Evolutionary conservation across 2,113 vertebrate species (phyloP).

Genomic region (Mohoua ochrocephala): DNA sequence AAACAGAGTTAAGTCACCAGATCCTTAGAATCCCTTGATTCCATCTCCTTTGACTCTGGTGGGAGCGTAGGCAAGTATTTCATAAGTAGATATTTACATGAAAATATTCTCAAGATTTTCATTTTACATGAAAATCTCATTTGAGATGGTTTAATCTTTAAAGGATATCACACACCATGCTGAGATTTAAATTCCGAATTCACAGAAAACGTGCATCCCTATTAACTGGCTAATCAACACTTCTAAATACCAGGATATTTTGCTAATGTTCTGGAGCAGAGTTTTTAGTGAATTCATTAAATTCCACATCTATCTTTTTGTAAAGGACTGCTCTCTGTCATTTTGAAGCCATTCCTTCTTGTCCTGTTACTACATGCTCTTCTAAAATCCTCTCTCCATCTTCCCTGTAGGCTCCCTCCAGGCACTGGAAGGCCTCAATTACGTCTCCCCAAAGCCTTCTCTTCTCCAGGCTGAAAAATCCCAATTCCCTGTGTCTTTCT

Average conservation of each 20-base stretch:
- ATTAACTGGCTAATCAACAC: not conserved
- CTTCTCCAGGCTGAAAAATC: not conserved
- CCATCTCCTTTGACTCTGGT: not conserved
- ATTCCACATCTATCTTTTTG: not conserved
- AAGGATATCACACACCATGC: not conserved
- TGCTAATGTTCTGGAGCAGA: not conserved
- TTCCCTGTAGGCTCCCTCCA: not conserved
- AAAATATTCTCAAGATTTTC: not conserved
- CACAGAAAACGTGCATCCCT: not conserved
- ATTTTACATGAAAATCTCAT: not conserved
- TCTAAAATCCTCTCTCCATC: not conserved
- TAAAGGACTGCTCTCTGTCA: not conserved
- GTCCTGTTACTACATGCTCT: not conserved
- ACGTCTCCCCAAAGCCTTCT: not conserved
- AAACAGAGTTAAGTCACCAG: not conserved
- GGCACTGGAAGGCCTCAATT: not conserved
- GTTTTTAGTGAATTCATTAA: not conserved
- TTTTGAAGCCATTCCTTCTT: not conserved
- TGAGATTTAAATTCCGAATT: not conserved
- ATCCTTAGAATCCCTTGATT: not conserved
- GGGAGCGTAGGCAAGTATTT: not conserved
- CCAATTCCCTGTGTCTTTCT: not conserved
- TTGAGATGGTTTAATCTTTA: not conserved
- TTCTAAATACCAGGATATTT: not conserved
- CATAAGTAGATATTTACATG: not conserved